Base-by-base conservation (phyloP, 2,888 invertebrate species). In the Vesta saturnalis region DNA sequence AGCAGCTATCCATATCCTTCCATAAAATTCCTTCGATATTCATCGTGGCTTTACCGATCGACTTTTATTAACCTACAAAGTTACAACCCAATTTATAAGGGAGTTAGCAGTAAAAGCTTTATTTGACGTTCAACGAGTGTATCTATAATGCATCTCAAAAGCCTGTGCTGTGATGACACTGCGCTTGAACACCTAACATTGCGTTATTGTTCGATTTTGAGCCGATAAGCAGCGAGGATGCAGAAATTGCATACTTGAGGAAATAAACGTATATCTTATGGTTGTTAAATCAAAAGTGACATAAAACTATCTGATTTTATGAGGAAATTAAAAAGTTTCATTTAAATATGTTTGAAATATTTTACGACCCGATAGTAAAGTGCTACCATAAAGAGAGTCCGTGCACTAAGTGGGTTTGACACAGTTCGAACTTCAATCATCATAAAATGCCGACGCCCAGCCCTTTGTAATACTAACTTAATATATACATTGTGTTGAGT, bases 371-470 rank as follows among this genome's bases (percentile, higher is more conserved):
- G 78, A 81, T 79, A 79, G 78, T 82, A 82, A 82, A 82, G 78
- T 77, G 73, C 76, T 77, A 78, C 79, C 79, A 78, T 81, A 82
- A 82, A 81, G 74, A 74, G 75, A 77, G 78, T 78, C 72, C 79
- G 79, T 79, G 81, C 80, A 80, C 79, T 80, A 82, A 81, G 80
- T 79, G 78, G 79, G 79, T 79, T 79, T 70, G 81, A 82, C 81
- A 81, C 79, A 82, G 78, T 81, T 80, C 78, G 78, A 79, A 79
- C 78, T 82, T 82, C 80, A 82, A 83, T 83, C 82, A 83, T 77
- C 81, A 80, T 83, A 82, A 83, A 83, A 81, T 77, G 75, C 74
- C 73, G 78, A 77, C 73, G 76, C 77, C 72, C 77, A 72, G 77
- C 69, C 77, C 78, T 78, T 78, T 79, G 78, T 79, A 77, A 78